Evolutionary conservation across 2,888 invertebrate genomes (phyloP).

Genomic region (Acleris literana): DNA sequence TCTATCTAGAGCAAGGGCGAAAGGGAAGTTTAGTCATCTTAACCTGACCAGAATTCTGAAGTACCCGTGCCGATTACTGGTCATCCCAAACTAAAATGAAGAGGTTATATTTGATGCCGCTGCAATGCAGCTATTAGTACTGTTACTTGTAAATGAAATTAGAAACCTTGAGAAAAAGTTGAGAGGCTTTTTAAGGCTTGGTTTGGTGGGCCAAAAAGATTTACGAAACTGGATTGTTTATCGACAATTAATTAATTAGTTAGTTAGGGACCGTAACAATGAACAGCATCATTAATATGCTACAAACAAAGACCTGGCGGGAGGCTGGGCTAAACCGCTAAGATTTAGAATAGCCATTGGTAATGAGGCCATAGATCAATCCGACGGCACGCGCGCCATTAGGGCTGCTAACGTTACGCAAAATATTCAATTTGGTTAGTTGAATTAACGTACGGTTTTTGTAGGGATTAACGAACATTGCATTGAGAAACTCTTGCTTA

Average conservation of each 20-base stretch:
- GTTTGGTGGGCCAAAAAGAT: background rate
- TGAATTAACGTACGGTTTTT: conserved; percentile 24
- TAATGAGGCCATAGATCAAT: conserved; percentile 65
- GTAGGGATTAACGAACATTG: conserved; percentile 19
- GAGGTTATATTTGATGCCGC: too few relatives aligned
- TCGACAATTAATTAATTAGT: conserved; percentile 24
- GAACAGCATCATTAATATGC: conserved; percentile 8
- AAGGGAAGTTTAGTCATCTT: too few relatives aligned
- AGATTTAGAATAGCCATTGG: conserved; percentile 40
- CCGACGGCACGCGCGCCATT: conserved; percentile 62
- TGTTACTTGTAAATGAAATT: too few relatives aligned
- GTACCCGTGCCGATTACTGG: too few relatives aligned
- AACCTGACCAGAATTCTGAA: too few relatives aligned
- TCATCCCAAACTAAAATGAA: too few relatives aligned
- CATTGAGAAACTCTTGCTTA: conserved; percentile 15
- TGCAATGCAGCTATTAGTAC: too few relatives aligned
- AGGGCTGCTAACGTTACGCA: conserved; percentile 39
- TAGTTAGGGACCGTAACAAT: conserved; percentile 17
- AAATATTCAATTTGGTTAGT: conserved; percentile 27
- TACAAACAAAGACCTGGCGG: conserved; percentile 25
- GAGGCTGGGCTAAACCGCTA: conserved; percentile 5
- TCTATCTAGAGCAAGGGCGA: background rate
- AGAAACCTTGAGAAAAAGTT: too few relatives aligned
- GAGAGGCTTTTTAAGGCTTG: too few relatives aligned
- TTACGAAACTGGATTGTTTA: conserved; percentile 2